These are phyloP conservation scores for Panurus biarmicus DNA, from an alignment of 2,113 vertebrate species.

Conservation along the genomic window DNA sequence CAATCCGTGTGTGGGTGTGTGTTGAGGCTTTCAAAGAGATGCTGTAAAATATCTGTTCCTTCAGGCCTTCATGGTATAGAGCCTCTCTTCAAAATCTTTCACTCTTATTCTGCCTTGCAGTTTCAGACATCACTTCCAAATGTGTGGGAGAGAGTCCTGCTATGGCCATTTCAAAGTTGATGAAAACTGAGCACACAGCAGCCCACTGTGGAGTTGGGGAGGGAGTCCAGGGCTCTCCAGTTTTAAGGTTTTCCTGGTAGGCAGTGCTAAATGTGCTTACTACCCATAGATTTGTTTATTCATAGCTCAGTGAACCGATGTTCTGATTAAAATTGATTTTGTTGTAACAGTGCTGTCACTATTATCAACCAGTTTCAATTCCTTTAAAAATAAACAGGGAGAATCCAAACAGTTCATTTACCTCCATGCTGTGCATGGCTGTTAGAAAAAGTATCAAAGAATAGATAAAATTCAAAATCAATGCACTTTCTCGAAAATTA, in stretches of 20 bases:
- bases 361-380: slow-evolving; percentile 6
- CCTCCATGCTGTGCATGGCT: not conserved
- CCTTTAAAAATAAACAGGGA: not conserved
- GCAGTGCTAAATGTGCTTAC: not conserved
- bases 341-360: not conserved
- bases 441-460: not conserved
- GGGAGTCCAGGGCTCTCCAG: not conserved
- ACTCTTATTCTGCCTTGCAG: not conserved
- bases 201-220: not conserved
- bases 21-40: not conserved
- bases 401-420: not conserved
- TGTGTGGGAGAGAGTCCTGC: not conserved
- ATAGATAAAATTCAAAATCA: not conserved
- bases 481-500: not conserved
- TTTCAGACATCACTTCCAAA: not conserved
- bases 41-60: not conserved
- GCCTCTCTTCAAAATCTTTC: not conserved
- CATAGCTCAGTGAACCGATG: not conserved
- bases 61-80: not conserved
- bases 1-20: not conserved
- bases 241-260: not conserved
- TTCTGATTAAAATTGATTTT: slow-evolving; percentile 1
- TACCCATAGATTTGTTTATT: not conserved
- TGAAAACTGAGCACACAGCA: not conserved
- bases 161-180: not conserved